phyloP scores from a whole-genome alignment of 2,888 invertebrate species.

The Bibio marci region DNA sequence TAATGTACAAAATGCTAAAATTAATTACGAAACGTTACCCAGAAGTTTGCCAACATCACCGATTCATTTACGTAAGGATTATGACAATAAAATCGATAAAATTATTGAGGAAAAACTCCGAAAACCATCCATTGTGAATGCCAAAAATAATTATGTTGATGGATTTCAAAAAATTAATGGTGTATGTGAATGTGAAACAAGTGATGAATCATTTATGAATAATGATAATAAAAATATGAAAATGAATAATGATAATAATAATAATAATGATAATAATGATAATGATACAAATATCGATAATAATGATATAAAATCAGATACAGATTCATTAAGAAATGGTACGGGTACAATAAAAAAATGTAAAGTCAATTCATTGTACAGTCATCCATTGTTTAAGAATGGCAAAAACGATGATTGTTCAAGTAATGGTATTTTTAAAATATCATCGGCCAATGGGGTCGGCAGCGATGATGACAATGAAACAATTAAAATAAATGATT shows the following conservation, averaged over 20 bases:
- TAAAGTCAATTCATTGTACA: slow-evolving; percentile 37
- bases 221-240: background rate
- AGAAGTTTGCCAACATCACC: slow-evolving; percentile 37
- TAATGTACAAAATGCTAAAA: slow-evolving; percentile 13
- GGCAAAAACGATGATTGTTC: slow-evolving; percentile 9
- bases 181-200: background rate
- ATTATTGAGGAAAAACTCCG: background rate
- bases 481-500: slow-evolving; percentile 1
- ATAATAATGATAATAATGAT: background rate
- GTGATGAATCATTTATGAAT: background rate
- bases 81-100: slow-evolving; percentile 8
- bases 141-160: too few species aligned
- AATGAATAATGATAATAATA: background rate
- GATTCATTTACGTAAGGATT: slow-evolving; percentile 26
- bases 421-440: slow-evolving; percentile 7
- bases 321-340: slow-evolving; percentile 1
- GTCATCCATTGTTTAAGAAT: slow-evolving; percentile 36
- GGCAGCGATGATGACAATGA: slow-evolving; percentile 15
- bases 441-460: slow-evolving; percentile 10
- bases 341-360: slow-evolving; percentile 27
- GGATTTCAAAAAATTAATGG: background rate
- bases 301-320: background rate
- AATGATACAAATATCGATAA: background rate
- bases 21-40: slow-evolving; percentile 17
- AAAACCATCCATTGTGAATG: too few species aligned